phyloP scores from a whole-genome alignment of 2,113 vertebrate species.

The Peromyscus maniculatus region DNA sequence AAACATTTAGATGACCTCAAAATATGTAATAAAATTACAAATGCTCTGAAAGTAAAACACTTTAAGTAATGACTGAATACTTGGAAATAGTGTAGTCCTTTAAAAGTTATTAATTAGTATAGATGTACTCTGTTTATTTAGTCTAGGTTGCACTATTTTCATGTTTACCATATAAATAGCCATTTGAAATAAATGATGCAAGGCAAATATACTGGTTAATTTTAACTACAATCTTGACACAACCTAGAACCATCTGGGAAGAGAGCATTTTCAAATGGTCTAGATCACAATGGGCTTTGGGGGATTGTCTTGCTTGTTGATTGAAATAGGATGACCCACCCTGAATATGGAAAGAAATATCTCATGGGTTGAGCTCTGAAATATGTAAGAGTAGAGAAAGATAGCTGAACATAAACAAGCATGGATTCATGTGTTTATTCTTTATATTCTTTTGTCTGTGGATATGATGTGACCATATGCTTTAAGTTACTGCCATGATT shows the following conservation, averaged over 20 bases:
- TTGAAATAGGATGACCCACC: too few relatives aligned
- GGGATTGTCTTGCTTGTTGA: background rate
- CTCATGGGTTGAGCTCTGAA: too few relatives aligned
- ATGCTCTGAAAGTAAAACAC: constrained; percentile 14
- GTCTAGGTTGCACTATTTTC: constrained; percentile 3
- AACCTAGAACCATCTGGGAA: background rate
- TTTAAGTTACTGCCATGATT: background rate
- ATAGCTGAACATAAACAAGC: background rate
- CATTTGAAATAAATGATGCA: constrained; percentile 26
- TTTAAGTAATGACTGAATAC: background rate
- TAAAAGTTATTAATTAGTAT: background rate
- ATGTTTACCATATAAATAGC: constrained; percentile 48
- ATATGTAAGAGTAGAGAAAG: background rate
- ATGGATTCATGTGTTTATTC: background rate
- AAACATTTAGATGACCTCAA: constrained; percentile 37
- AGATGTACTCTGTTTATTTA: background rate
- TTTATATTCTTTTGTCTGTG: background rate
- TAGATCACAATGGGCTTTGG: too few relatives aligned
- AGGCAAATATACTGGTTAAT: background rate
- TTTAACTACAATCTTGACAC: background rate
- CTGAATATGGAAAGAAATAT: background rate
- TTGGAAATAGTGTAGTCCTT: constrained; percentile 37
- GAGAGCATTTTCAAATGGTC: background rate
- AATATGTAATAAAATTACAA: constrained; percentile 22
- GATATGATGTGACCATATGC: background rate